Percentiles rank a stretch among this genome's conserved stretches.
Evolutionary conservation across 2,888 invertebrate genomes (phyloP).

Genomic region (Heliconius sara): DNA sequence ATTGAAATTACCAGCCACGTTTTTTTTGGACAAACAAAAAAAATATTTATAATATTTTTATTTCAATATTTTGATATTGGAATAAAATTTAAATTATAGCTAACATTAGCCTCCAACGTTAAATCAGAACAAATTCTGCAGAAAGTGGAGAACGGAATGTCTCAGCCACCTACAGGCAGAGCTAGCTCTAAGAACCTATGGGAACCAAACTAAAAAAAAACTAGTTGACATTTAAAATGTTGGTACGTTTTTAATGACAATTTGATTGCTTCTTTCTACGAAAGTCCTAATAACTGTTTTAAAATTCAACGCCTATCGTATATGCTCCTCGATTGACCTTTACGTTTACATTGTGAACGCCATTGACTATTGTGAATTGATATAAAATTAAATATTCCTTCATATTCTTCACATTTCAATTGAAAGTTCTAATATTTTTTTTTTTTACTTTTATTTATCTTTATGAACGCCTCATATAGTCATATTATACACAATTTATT

Average conservation of each 20-base stretch:
- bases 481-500: too few species aligned
- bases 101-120: too few species aligned
- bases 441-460: not conserved
- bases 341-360: not conserved
- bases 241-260: constrained; percentile 32
- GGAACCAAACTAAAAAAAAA: not conserved
- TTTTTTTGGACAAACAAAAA: too few species aligned
- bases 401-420: not conserved
- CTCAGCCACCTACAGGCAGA: too few species aligned
- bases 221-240: constrained; percentile 22
- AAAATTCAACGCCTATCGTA: constrained; percentile 10
- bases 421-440: not conserved
- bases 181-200: too few species aligned
- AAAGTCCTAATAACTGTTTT: constrained; percentile 27
- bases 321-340: constrained; percentile 8
- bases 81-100: too few species aligned
- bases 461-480: too few species aligned
- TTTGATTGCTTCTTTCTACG: constrained; percentile 42
- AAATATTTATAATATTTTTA: too few species aligned
- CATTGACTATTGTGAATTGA: not conserved
- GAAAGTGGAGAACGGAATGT: too few species aligned
- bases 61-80: too few species aligned
- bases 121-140: too few species aligned
- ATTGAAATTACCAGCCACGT: too few species aligned
- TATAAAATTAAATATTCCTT: not conserved